These are phyloP conservation scores for Triops longicaudatus DNA, from an alignment of 1,140 invertebrate genomes.

Conservation along the genomic window DNA sequence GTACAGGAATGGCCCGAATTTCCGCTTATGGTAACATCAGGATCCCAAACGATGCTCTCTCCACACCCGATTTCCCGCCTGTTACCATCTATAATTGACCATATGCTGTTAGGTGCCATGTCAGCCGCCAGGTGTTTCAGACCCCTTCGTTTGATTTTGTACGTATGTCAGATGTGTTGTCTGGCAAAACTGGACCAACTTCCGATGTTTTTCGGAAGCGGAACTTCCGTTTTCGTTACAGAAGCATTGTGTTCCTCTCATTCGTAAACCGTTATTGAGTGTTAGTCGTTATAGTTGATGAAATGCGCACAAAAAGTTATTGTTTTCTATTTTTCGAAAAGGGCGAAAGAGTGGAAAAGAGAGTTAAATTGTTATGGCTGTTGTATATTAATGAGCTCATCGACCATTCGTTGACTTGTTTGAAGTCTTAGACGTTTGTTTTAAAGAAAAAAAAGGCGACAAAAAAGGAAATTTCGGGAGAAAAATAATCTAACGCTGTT, in stretches of 20 bases:
- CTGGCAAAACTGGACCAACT: background rate
- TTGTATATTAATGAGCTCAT: too few relatives aligned
- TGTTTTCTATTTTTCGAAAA: background rate
- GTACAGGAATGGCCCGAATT: background rate
- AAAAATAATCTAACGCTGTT: background rate
- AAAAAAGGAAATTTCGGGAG: background rate
- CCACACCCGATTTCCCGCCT: conserved; percentile 9
- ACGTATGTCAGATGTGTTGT: background rate
- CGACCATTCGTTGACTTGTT: too few relatives aligned
- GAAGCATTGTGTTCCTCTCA: background rate
- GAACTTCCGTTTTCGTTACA: background rate
- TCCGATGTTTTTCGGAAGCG: background rate
- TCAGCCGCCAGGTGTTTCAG: background rate
- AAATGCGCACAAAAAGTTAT: background rate
- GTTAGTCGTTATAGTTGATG: background rate
- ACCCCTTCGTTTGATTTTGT: background rate
- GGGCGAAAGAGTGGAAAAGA: background rate
- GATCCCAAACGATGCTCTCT: background rate
- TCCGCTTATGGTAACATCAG: conserved; percentile 9
- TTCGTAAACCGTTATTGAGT: background rate
- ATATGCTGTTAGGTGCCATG: background rate
- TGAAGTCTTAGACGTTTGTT: background rate
- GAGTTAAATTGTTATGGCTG: too few relatives aligned
- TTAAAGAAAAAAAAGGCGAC: background rate
- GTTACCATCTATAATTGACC: background rate